These are phyloP conservation scores for Spodoptera frugiperda DNA, from an alignment of 1,140 invertebrate genomes.

Conservation along the genomic window DNA sequence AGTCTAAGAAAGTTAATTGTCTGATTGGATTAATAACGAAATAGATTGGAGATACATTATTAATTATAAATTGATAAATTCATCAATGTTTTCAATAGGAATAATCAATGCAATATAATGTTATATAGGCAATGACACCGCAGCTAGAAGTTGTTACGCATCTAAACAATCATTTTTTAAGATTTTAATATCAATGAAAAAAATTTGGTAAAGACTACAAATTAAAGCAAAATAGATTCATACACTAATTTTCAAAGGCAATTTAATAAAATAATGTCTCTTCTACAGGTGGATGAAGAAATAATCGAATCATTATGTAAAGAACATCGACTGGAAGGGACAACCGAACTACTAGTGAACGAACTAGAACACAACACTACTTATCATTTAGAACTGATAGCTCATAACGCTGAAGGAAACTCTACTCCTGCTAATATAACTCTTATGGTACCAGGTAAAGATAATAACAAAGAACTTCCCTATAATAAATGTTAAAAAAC, in stretches of 20 bases:
- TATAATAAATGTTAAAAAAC: too few relatives aligned
- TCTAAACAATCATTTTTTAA: too few relatives aligned
- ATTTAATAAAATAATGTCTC: not conserved
- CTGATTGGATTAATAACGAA: not conserved
- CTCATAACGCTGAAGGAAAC: conserved; percentile 71
- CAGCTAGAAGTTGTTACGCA: too few relatives aligned
- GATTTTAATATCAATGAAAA: too few relatives aligned
- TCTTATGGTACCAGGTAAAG: conserved; percentile 64
- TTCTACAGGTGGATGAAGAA: conserved; percentile 58
- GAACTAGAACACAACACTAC: conserved; percentile 66
- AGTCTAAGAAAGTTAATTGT: too few relatives aligned
- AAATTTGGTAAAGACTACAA: too few relatives aligned
- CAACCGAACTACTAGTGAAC: conserved; percentile 60
- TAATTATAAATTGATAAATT: not conserved
- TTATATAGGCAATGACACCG: too few relatives aligned
- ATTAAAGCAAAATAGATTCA: too few relatives aligned
- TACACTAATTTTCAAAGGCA: too few relatives aligned
- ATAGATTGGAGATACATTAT: not conserved
- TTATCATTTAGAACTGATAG: conserved; percentile 71
- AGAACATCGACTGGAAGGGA: conserved; percentile 55
- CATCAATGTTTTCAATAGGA: too few relatives aligned
- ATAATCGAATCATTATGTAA: conserved; percentile 59
- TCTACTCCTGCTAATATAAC: conserved; percentile 65
- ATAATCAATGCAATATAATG: too few relatives aligned
- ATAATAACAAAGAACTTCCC: not conserved